These are phyloP conservation scores for Exaiptasia diaphana DNA, from an alignment of 64 coral and sea anemone genomes.

Conservation along the genomic window DNA sequence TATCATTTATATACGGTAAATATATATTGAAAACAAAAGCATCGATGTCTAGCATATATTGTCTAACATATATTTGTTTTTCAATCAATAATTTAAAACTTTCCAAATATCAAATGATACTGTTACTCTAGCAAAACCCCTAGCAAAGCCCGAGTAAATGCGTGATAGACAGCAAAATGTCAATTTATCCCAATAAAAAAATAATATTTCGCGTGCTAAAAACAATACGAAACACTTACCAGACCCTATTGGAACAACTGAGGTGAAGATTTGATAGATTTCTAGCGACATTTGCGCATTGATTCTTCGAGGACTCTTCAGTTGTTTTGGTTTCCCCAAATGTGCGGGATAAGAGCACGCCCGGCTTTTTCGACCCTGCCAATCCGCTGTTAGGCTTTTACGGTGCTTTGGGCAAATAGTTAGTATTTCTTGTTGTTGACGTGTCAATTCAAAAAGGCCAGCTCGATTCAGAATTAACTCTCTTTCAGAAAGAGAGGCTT, in stretches of 20 bases:
- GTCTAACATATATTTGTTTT: too few relatives aligned
- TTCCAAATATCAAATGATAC: too few relatives aligned
- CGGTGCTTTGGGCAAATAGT: neutral
- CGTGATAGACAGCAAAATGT: too few relatives aligned
- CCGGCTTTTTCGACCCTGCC: neutral
- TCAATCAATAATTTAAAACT: too few relatives aligned
- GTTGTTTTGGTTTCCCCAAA: neutral
- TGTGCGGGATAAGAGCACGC: neutral
- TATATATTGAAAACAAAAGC: too few relatives aligned
- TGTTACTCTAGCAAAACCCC: too few relatives aligned
- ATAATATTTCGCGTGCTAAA: too few relatives aligned
- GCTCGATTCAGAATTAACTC: neutral
- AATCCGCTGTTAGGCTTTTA: neutral
- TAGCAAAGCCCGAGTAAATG: too few relatives aligned
- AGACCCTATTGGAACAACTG: neutral
- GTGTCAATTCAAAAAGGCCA: neutral
- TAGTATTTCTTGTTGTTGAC: neutral
- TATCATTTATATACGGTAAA: too few relatives aligned
- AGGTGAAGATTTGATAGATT: neutral
- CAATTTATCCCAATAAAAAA: too few relatives aligned
- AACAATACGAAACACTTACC: too few relatives aligned
- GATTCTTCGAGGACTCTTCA: neutral
- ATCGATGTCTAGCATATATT: too few relatives aligned
- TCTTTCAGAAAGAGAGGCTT: neutral
- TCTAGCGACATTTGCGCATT: neutral